phyloP scores from a whole-genome alignment of 2,888 invertebrate species.

The Dusona sp. region DNA sequence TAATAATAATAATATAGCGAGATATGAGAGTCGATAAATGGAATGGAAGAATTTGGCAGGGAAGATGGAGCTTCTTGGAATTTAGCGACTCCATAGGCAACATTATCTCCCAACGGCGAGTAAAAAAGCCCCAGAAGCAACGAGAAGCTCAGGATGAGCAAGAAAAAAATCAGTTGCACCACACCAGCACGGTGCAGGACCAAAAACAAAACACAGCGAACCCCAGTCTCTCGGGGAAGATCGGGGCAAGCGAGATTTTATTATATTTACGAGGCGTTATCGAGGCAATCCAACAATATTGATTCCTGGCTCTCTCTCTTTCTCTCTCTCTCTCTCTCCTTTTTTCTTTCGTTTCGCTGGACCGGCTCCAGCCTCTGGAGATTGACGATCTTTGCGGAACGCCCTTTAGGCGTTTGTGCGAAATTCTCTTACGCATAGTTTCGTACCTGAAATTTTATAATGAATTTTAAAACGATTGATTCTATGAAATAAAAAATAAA shows the following conservation, averaged over 20 bases:
- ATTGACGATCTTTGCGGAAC: constrained; percentile 74
- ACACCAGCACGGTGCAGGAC: constrained; percentile 19
- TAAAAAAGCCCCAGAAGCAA: constrained; percentile 48
- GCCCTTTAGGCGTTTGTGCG: constrained; percentile 55
- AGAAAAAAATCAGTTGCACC: constrained; percentile 24
- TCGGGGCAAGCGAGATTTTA: constrained; percentile 73
- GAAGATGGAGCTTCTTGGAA: constrained; percentile 36
- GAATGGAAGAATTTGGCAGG: constrained; percentile 27
- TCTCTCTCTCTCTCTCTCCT: constrained; percentile 27
- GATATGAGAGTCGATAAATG: constrained; percentile 20
- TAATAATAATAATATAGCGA: constrained; percentile 23
- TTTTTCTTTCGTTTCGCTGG: constrained; percentile 3
- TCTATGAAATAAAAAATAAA: constrained; percentile 1
- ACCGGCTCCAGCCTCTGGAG: constrained; percentile 60
- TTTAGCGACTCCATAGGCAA: constrained; percentile 21
- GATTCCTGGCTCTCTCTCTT: constrained; percentile 75
- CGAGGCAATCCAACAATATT: constrained; percentile 81
- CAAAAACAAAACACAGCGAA: constrained; percentile 36
- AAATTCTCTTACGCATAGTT: constrained; percentile 23
- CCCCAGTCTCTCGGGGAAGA: constrained; percentile 33
- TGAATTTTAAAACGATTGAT: not conserved
- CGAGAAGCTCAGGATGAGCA: constrained; percentile 30
- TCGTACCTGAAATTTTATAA: not conserved
- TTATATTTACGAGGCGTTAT: constrained; percentile 83
- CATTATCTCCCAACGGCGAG: constrained; percentile 33